Percentiles rank a stretch among this genome's conserved stretches.
Evolutionary conservation across 2,113 vertebrate species (phyloP).

Genomic region (chimpanzee (Pan troglodytes)): DNA sequence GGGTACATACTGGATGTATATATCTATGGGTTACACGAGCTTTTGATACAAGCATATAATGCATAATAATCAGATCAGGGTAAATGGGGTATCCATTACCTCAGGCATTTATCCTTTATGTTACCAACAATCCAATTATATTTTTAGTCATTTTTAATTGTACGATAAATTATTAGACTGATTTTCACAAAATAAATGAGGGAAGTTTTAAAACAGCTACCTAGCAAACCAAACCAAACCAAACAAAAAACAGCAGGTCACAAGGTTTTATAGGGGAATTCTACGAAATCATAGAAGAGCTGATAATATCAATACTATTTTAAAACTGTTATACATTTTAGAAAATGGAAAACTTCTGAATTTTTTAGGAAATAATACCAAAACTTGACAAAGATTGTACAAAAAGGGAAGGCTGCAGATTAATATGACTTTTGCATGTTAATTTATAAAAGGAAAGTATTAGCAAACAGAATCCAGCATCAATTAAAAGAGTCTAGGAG

Average conservation of each 20-base stretch:
- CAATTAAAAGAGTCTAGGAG: constrained; percentile 26
- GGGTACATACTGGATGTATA: too few species aligned
- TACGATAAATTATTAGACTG: not conserved
- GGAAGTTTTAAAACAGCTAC: not conserved
- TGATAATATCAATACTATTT: constrained; percentile 27
- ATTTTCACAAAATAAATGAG: constrained; percentile 13
- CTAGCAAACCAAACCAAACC: not conserved
- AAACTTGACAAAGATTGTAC: not conserved
- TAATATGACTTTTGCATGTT: constrained; percentile 23
- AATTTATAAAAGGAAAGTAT: constrained; percentile 34
- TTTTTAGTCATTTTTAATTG: too few species aligned
- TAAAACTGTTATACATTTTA: constrained; percentile 2
- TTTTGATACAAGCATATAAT: too few species aligned
- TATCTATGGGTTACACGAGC: too few species aligned
- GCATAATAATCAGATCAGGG: too few species aligned
- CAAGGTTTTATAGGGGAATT: not conserved
- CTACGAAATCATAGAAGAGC: not conserved
- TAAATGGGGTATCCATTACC: too few species aligned
- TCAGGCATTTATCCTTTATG: too few species aligned
- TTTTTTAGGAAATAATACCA: constrained; percentile 1
- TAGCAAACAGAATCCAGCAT: not conserved
- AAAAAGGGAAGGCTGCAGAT: not conserved
- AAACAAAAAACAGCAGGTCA: not conserved
- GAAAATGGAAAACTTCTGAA: not conserved
- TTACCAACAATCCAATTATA: too few species aligned